A percentile compares a stretch with the other conserved stretches of the same genome.
Conservation (phyloP, 2,888 invertebrate genomes). For the Ophion ellenae region DNA sequence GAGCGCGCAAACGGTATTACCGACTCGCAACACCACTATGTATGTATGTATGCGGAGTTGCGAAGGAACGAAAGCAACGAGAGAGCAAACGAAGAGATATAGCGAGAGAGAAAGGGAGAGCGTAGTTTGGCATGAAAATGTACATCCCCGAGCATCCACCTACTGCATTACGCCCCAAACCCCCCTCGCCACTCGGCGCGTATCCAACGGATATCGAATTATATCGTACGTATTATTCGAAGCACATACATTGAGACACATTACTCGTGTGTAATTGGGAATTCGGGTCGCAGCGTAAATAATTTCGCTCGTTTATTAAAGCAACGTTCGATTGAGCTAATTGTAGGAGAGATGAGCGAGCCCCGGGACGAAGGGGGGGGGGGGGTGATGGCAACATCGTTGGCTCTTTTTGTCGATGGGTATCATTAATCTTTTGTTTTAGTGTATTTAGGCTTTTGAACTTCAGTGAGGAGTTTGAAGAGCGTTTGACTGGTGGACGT, state of each 20-base stretch:
- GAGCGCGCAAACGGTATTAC: constrained; percentile 28
- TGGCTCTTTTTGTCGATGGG: too few species aligned
- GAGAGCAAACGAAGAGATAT: constrained; percentile 26
- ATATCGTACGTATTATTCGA: constrained; percentile 22
- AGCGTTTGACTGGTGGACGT: too few species aligned
- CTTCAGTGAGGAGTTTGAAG: too few species aligned
- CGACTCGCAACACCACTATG: background rate
- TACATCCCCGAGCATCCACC: constrained; percentile 42
- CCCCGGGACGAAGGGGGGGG: too few species aligned
- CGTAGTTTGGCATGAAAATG: constrained; percentile 46
- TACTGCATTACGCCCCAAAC: constrained; percentile 8
- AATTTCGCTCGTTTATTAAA: background rate
- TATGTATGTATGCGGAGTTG: background rate
- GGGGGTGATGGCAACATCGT: too few species aligned
- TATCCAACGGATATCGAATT: constrained; percentile 16
- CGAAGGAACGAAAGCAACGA: constrained; percentile 35
- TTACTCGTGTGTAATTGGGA: background rate
- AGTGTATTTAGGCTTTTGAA: too few species aligned
- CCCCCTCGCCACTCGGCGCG: background rate
- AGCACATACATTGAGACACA: background rate
- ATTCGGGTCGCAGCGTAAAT: background rate
- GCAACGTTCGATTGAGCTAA: too few species aligned
- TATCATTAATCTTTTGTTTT: too few species aligned
- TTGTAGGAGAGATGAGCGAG: too few species aligned
- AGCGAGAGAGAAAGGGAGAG: constrained; percentile 7